Evolutionary conservation across 2,888 invertebrate species (phyloP).

Genomic region (Lamproptera curius): DNA sequence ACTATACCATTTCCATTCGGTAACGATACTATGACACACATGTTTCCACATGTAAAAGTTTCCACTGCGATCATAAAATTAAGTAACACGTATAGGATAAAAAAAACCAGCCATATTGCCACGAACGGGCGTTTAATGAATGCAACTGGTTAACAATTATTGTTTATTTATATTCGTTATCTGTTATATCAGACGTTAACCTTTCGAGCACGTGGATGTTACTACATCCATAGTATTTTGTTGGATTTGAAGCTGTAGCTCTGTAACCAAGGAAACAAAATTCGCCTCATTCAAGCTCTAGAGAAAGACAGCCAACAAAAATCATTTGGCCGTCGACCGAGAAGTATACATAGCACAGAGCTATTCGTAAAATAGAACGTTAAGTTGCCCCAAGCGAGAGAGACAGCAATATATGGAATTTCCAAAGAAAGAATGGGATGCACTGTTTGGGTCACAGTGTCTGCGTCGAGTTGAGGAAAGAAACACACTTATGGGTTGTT

Average conservation of each 20-base stretch:
- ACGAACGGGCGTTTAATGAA: not conserved
- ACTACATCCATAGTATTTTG: conserved; percentile 71
- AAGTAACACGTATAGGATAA: not conserved
- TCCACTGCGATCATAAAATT: conserved; percentile 2
- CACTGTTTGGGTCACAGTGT: conserved; percentile 67
- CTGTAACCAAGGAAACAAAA: conserved; percentile 69
- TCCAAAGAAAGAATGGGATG: conserved; percentile 47
- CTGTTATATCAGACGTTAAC: conserved; percentile 72
- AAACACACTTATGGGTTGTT: conserved; percentile 45
- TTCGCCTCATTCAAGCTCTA: conserved; percentile 74
- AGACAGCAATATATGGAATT: conserved; percentile 46
- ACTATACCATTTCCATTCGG: too few relatives aligned
- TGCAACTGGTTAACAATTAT: conserved; percentile 26
- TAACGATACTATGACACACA: not conserved
- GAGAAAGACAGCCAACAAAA: conserved; percentile 77
- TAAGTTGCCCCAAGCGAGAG: conserved; percentile 53
- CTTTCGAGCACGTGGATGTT: conserved; percentile 68
- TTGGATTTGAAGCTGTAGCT: conserved; percentile 77
- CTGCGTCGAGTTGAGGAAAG: conserved; percentile 61
- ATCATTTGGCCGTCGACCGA: conserved; percentile 74
- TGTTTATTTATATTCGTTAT: conserved; percentile 72
- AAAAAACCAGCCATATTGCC: conserved; percentile 1
- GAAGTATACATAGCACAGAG: conserved; percentile 77
- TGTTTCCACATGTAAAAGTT: not conserved
- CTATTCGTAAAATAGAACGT: conserved; percentile 77